Base-by-base conservation (phyloP, 2,113 vertebrate species). In the Dipodomys spectabilis region DNA sequence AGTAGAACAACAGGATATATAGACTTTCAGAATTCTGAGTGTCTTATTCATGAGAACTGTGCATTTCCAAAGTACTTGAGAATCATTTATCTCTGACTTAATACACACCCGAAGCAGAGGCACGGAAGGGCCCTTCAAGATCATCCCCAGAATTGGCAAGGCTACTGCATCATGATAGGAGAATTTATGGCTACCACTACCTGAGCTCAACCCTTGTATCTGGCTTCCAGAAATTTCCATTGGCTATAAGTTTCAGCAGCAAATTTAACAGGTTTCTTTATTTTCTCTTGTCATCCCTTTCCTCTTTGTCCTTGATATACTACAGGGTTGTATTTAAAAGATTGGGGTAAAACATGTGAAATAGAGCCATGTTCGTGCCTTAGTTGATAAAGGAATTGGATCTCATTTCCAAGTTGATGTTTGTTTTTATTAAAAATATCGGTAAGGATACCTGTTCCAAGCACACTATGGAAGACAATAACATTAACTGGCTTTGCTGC, bases 381-480 rank as follows among this genome's bases (percentile, higher is more conserved):
- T 94, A 95, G 95, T 97, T 97, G 96, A 91, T 97, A 93, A 96
- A 97, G 86, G 74, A 95, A 94, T 97, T 96, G 96, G 92, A 97
- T 98, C 96, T 98, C 93, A 96, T 98, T 97, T 97, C 96, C 97
- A 91, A 96, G 95, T 85, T 95, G 90, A 97, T 97, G 97, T 97
- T 97, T 97, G 96, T 97, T 98, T 98, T 98, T 98, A 97, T 98
- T 98, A 97, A 98, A 98, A 98, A 98, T 96, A 94, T 98, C 96
- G 96, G 94, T 93, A 90, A 98, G 94, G 97, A 94, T 96, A 96
- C 96, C 97, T 96, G 92, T 96, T 97, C 96, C 78, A 96, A 97
- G 97, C 95, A 84, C 96, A 94, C 97, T 94, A 91, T 97, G 92
- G 94, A 95, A 94, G 96, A 95, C 97, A 98, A 98, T 96, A 96